A percentile compares a stretch with the other conserved stretches of the same genome.
phyloP scores from a whole-genome alignment of 1,140 invertebrate species.

The Magallana ariakensis region DNA sequence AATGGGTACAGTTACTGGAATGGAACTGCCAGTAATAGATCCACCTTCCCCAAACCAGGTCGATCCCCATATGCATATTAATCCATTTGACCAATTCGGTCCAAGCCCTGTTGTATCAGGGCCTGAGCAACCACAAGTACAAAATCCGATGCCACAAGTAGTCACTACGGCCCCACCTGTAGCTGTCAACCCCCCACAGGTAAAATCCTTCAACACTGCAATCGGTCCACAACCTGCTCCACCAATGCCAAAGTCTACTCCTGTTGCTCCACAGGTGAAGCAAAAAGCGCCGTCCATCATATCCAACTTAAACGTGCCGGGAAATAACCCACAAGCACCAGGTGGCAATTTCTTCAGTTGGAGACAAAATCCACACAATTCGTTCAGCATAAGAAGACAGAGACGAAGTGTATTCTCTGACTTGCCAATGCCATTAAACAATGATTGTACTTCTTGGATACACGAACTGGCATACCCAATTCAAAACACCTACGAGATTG shows the following conservation, averaged over 20 bases:
- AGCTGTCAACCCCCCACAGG: neutral
- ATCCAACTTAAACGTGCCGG: neutral
- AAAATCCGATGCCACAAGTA: neutral
- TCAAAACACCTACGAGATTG: constrained; percentile 49
- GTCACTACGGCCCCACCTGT: neutral
- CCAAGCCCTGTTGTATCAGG: neutral
- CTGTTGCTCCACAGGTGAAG: neutral
- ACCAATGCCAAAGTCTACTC: neutral
- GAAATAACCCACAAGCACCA: neutral
- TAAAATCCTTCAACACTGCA: neutral
- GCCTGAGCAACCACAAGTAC: neutral
- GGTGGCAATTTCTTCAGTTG: constrained; percentile 17
- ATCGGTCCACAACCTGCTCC: neutral
- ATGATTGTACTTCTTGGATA: neutral
- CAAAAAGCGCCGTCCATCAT: neutral
- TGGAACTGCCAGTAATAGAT: constrained; percentile 3
- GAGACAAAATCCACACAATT: neutral
- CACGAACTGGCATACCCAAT: neutral
- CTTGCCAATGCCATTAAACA: neutral
- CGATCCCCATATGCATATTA: neutral
- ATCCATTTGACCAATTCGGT: neutral
- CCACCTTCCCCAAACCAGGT: neutral
- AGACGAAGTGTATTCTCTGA: neutral
- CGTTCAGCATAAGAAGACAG: constrained; percentile 6
- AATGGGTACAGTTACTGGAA: neutral